These are phyloP conservation scores for Epinotia nisella DNA, from an alignment of 2,888 invertebrate species.

Conservation along the genomic window DNA sequence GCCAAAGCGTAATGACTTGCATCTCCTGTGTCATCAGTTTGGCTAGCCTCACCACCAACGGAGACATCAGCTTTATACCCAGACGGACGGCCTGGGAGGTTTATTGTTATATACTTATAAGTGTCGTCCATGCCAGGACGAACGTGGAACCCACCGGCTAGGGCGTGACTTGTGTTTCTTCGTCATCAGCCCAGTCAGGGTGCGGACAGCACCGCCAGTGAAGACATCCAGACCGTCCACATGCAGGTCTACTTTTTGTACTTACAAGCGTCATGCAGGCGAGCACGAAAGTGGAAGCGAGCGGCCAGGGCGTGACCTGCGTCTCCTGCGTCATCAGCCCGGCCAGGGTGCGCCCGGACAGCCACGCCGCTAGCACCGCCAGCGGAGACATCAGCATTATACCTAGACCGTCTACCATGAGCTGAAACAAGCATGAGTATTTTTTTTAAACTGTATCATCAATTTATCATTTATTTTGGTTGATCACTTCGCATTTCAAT, in stretches of 20 bases:
- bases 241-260: constrained; percentile 33
- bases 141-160: constrained; percentile 79
- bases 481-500: too few relatives aligned
- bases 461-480: too few relatives aligned
- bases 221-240: too few relatives aligned
- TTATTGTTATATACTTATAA: constrained; percentile 60
- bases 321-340: constrained; percentile 73
- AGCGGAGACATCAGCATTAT: constrained; percentile 80
- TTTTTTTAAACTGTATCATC: too few relatives aligned
- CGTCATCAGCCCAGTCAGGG: too few relatives aligned
- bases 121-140: constrained; percentile 78
- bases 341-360: constrained; percentile 74
- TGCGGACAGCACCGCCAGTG: too few relatives aligned
- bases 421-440: constrained; percentile 55
- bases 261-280: constrained; percentile 80
- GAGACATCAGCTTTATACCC: constrained; percentile 80
- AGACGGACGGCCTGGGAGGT: constrained; percentile 56
- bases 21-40: too few relatives aligned
- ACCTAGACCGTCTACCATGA: constrained; percentile 78
- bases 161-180: constrained; percentile 54
- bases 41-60: constrained; percentile 76
- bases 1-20: constrained; percentile 74
- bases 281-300: constrained; percentile 77
- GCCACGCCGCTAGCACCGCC: constrained; percentile 76
- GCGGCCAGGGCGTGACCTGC: constrained; percentile 73